Evolutionary conservation across 2,113 vertebrate genomes (phyloP), one percentile per base, ranked within the genome.

Genomic region (Apodemus sylvaticus): DNA sequence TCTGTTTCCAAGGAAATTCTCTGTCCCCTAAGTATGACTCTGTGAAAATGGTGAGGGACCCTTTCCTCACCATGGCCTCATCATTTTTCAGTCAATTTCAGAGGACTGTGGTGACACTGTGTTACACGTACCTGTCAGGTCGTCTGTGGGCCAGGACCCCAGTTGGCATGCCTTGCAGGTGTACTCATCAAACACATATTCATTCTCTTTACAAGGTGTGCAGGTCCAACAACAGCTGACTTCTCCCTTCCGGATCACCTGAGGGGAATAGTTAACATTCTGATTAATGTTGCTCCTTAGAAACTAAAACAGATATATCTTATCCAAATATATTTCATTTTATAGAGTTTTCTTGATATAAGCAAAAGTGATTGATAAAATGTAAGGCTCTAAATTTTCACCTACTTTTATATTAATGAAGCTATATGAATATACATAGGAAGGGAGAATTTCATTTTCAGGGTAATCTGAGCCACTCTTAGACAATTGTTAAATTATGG

Each of bases 181-280:
- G 90, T 99, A 99, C 96, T 99, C 99, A 60, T 99, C 99, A 93
- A 98, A 99, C 53, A 99, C 99, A 83, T 99, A 99, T 95, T 99
- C 99, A 0, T 99, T 99, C 51, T 99, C 99, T 96, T 99, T 99
- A 82, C 99, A 99, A 22, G 99, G 99, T 2, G 99, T 99, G 93
- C 99, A 99, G 7, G 99, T 99, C 99, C 99, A 99, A 45, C 99
- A 99, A 90, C 99, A 99, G 97, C 99, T 99, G 95, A 99, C 99
- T 98, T 99, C 99, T 64, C 99, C 99, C 98, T 99, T 99, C 96
- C 99, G 99, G 96, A 99, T 99, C 66, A 99, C 99, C 99, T 99
- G 94, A 78, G 16, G 68, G 0, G 96, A 96, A 97, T 26, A 96
- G 71, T 62, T 26, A 51, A 85, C 73, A 83, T 70, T 86, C 48